Evolutionary conservation across 2,888 invertebrate genomes (phyloP), one percentile per base, ranked within the genome.

Genomic region (Melanotus villosus): DNA sequence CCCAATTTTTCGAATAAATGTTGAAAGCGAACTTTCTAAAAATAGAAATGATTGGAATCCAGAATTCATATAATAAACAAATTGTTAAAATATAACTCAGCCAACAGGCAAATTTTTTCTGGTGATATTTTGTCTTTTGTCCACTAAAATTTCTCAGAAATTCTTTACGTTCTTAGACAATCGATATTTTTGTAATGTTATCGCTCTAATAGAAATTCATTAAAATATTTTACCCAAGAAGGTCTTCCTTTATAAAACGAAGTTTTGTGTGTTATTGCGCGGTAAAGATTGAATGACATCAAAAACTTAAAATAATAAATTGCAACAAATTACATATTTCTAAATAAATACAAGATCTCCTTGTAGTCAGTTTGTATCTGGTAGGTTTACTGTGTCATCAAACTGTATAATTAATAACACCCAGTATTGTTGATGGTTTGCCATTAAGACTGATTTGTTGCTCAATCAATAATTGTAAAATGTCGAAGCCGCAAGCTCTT

Each of bases 301-400:
- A 19, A 19, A 56, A 64, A 38, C 14, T 5, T 45, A 18, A n/a
- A n/a, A 43, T 12, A 59, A 59, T 43, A 41, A 45, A 45, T 59
- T 26, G 41, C 59, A 38, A 10, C 43, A 18, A 54, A 45, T 59
- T 30, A 30, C 19, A 14, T 43, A 26, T 38, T 38, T 23, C 18
- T 10, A 21, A 14, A 10, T 10, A 18, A 36, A 38, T 34, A 57
- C 18, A 54, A 56, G 56, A 65, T 65, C 57, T 32, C 65, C 65
- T 65, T 65, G 65, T 65, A 45, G 43, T 23, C 16, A 19, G 56
- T 30, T 32, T 57, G 43, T 32, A n/a, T 16, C 21, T 58, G 18
- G 32, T 19, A 50, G 58, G 65, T 68, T 62, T 62, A 64, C 43
- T 57, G 58, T 68, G 68, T 64, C 68, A 64, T 68, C 63, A 64